Evolutionary conservation across 2,797 vertebrate species (phyloP), one percentile per base, ranked within the genome.

Genomic region (Diceros bicornis): DNA sequence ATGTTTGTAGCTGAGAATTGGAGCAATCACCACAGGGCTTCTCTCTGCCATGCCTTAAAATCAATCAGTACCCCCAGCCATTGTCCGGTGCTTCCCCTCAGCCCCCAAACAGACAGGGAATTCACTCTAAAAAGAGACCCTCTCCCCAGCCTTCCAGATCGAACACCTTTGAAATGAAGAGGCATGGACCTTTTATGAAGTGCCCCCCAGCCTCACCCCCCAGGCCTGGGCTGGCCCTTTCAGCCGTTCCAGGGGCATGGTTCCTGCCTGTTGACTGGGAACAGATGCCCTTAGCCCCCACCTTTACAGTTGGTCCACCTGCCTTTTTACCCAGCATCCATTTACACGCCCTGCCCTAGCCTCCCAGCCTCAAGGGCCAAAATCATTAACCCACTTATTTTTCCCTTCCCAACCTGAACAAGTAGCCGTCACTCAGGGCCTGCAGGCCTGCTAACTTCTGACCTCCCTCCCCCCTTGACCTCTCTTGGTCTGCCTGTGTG

Each of bases 371-470:
- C 88, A 0, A 97, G 95, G 98, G 98, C 98, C 98, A 97, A 98
- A 98, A 97, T 98, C 96, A 98, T 98, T 98, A 98, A 97, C 98
- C 62, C 2, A 25, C 95, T 96, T 69, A 78, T 95, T 95, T 95
- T 89, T 81, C 94, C 72, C 85, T 91, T 87, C 69, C 86, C 71
- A 89, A 98, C 98, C 99, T 98, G 98, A 99, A 98, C 99, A 98
- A 98, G 98, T 97, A 29, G 92, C 90, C 84, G 68, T 93, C 78
- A 95, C 88, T 96, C 89, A 62, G 94, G 72, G 17, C 88, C 16
- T 82, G 29, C 98, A 98, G 97, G 90, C 81, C 89, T 27, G 34
- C 98, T 95, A 97, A 82, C 97, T 94, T 98, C 96, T 93, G 91
- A 98, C 98, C 92, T 93, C 81, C 83, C 87, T 77, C 77, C 96